Percentiles rank a stretch among this genome's conserved stretches.
phyloP scores from a whole-genome alignment of 2,797 vertebrate species.

The Adelosebastes latens region DNA sequence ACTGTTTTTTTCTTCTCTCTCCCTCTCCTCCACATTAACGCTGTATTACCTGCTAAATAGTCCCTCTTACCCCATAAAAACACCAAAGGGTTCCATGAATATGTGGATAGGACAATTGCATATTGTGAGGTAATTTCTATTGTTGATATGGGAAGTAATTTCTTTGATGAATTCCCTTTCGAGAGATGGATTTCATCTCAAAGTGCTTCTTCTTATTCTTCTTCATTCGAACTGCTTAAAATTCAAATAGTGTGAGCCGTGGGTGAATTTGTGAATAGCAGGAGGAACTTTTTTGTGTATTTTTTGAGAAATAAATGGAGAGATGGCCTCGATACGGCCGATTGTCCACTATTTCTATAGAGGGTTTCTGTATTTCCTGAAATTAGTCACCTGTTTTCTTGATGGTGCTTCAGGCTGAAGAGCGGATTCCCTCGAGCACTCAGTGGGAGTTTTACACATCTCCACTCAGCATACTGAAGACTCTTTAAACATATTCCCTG shows the following conservation, averaged over 20 bases:
- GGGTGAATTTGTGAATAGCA: constrained; percentile 73
- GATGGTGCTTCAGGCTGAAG: constrained; percentile 49
- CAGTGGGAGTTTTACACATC: constrained; percentile 74
- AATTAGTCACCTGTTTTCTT: constrained; percentile 71
- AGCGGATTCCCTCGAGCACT: constrained; percentile 64
- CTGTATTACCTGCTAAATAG: constrained; percentile 82
- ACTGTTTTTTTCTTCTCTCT: constrained; percentile 56
- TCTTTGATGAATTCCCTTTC: constrained; percentile 81
- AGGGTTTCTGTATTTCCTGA: constrained; percentile 68
- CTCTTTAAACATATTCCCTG: constrained; percentile 77
- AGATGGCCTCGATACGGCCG: constrained; percentile 72
- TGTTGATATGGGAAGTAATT: constrained; percentile 85
- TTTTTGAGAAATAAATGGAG: constrained; percentile 76
- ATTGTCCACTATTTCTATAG: constrained; percentile 74
- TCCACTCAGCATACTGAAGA: constrained; percentile 65
- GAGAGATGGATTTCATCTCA: constrained; percentile 79
- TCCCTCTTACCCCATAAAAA: constrained; percentile 81
- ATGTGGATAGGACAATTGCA: constrained; percentile 81
- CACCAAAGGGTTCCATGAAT: constrained; percentile 81
- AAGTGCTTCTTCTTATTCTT: constrained; percentile 76
- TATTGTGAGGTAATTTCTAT: constrained; percentile 84
- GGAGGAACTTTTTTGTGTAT: constrained; percentile 72
- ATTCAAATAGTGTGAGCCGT: constrained; percentile 77
- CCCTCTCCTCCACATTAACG: constrained; percentile 74
- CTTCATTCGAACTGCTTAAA: constrained; percentile 76